Percentiles rank a stretch among this genome's conserved stretches.
These are phyloP conservation scores for Cerastis leucographa DNA, from an alignment of 2,888 invertebrate genomes.

Conservation along the genomic window DNA sequence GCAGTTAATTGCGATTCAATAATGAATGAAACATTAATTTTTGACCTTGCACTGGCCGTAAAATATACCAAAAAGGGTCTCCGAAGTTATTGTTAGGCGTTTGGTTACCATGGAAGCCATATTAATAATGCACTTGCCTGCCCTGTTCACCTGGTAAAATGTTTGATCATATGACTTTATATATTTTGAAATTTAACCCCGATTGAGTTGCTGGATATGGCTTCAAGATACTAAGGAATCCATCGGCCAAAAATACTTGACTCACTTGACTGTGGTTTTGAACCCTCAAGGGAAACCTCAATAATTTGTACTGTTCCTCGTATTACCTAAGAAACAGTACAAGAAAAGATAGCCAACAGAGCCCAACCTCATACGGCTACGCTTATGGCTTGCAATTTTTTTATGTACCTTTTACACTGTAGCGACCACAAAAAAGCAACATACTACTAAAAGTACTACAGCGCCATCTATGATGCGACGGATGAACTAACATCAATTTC, in stretches of 20 bases:
- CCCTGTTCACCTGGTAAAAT: slow-evolving; percentile 1
- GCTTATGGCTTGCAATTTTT: neutral
- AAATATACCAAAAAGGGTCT: slow-evolving; percentile 29
- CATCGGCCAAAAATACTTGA: neutral
- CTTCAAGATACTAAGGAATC: slow-evolving; percentile 16
- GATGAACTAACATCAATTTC: too few relatives aligned
- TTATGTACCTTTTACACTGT: neutral
- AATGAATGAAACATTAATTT: slow-evolving; percentile 35
- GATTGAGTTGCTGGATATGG: slow-evolving; percentile 20
- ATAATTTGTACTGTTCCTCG: neutral
- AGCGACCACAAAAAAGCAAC: too few relatives aligned
- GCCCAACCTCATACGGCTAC: too few relatives aligned
- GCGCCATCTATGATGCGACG: too few relatives aligned
- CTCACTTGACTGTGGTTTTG: neutral
- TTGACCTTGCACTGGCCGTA: slow-evolving; percentile 26
- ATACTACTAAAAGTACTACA: too few relatives aligned
- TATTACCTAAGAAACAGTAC: neutral
- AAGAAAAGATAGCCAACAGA: neutral
- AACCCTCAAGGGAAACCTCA: neutral
- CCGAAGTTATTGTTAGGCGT: slow-evolving; percentile 11
- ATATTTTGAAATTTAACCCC: slow-evolving; percentile 5
- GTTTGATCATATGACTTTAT: slow-evolving; percentile 16
- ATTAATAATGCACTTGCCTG: slow-evolving; percentile 18
- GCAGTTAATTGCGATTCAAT: slow-evolving; percentile 10
- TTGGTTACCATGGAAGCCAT: slow-evolving; percentile 55